These are phyloP conservation scores for Balaenoptera acutorostrata DNA, from an alignment of 2,113 vertebrate genomes.

Conservation along the genomic window DNA sequence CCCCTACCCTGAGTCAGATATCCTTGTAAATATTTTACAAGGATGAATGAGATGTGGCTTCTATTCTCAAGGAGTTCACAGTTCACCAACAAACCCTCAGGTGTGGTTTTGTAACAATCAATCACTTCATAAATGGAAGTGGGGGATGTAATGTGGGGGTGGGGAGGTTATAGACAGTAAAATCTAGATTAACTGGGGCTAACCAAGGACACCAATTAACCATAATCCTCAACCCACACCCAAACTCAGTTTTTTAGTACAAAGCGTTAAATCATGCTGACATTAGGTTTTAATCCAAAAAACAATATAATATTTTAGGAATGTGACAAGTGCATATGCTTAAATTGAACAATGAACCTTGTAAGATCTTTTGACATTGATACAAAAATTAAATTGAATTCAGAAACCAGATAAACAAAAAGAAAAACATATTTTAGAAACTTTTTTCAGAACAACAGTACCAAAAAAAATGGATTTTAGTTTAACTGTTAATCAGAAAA, in stretches of 20 bases:
- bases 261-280: neutral
- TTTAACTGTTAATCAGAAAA: neutral
- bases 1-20: neutral
- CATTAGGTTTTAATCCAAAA: neutral
- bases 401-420: neutral
- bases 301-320: neutral
- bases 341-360: neutral
- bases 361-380: neutral
- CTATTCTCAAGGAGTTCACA: neutral
- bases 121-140: neutral
- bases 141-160: accelerated
- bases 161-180: neutral
- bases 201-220: neutral
- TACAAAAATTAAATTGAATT: neutral
- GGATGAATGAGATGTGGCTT: neutral
- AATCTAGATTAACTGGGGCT: neutral
- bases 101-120: neutral
- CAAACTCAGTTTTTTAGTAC: neutral
- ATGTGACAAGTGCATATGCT: neutral
- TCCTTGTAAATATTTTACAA: neutral
- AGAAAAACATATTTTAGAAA: neutral
- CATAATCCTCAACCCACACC: neutral
- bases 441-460: neutral
- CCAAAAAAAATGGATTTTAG: neutral
- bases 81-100: neutral